Conservation (phyloP, 2,113 vertebrate genomes). For the Prionailurus bengalensis region DNA sequence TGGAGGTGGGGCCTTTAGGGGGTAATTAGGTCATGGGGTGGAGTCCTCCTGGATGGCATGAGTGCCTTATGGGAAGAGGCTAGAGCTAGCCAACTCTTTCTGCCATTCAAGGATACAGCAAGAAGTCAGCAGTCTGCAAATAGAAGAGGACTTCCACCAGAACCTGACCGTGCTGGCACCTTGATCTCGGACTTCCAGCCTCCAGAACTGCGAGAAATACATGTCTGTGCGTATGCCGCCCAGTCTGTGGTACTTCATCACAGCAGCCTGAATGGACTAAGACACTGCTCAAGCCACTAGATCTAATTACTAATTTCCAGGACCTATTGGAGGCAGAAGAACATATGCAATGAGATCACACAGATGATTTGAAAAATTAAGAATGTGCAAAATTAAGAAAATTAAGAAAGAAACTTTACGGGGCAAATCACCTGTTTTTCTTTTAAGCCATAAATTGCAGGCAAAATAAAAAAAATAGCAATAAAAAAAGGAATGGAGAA, state of each 20-base stretch:
- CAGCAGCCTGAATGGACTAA: neutral
- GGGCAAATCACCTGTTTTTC: neutral
- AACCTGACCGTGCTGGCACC: neutral
- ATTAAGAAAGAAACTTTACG: neutral
- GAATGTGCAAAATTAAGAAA: neutral
- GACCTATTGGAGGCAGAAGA: neutral
- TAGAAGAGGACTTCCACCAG: too few species aligned
- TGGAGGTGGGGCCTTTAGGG: neutral
- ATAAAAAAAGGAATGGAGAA: neutral
- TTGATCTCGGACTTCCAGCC: neutral
- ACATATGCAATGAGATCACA: neutral
- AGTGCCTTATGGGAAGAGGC: neutral
- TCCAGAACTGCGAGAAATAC: neutral
- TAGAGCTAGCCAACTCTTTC: neutral
- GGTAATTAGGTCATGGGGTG: neutral
- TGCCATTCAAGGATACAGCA: neutral
- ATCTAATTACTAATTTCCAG: neutral
- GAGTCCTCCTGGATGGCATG: neutral
- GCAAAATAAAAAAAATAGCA: neutral
- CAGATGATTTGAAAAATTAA: neutral
- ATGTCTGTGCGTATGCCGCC: neutral
- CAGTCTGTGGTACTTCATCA: neutral
- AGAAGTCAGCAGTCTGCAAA: neutral
- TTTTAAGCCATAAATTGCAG: conserved; percentile 22
- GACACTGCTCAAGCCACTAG: neutral